A percentile compares a stretch with the other conserved stretches of the same genome.
Evolutionary conservation across 2,888 invertebrate genomes (phyloP).

Genomic region (Subacronicta megacephala): DNA sequence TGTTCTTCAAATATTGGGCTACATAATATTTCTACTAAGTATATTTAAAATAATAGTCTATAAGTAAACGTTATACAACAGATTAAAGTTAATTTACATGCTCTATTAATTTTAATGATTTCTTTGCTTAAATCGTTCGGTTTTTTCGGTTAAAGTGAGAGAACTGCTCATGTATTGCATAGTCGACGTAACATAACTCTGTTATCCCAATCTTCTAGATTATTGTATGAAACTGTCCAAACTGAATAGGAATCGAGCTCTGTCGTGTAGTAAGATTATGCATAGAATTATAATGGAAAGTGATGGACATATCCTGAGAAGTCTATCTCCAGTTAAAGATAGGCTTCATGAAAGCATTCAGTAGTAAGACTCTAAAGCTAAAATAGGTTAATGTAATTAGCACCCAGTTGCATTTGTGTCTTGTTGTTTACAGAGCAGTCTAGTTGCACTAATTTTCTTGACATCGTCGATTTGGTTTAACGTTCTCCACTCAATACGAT

Average conservation of each 20-base stretch:
- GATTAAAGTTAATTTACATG: constrained; percentile 14
- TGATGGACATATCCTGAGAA: too few species aligned
- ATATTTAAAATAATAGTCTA: background rate
- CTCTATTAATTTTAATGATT: constrained; percentile 2
- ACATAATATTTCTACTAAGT: constrained; percentile 4
- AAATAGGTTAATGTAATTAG: constrained; percentile 38
- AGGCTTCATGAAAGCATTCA: constrained; percentile 13
- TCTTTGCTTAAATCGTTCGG: constrained; percentile 1
- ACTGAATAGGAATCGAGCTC: constrained; percentile 27
- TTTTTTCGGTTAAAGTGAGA: background rate
- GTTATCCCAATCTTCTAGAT: constrained; percentile 29
- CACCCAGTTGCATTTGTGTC: constrained; percentile 6
- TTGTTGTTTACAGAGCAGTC: constrained; percentile 9
- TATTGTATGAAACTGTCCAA: constrained; percentile 39
- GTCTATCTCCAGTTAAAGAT: too few species aligned
- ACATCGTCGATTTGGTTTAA: constrained; percentile 1
- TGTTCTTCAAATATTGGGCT: too few species aligned
- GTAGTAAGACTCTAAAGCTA: constrained; percentile 11
- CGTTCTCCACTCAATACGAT: too few species aligned
- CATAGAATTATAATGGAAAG: background rate
- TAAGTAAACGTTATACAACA: background rate
- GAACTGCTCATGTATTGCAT: constrained; percentile 24
- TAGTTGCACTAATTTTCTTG: constrained; percentile 28
- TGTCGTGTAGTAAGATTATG: background rate
- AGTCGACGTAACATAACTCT: constrained; percentile 21